A percentile compares a stretch with the other conserved stretches of the same genome.
Evolutionary conservation across 2,113 vertebrate species (phyloP).

Genomic region (Dendrocopos noguchii): DNA sequence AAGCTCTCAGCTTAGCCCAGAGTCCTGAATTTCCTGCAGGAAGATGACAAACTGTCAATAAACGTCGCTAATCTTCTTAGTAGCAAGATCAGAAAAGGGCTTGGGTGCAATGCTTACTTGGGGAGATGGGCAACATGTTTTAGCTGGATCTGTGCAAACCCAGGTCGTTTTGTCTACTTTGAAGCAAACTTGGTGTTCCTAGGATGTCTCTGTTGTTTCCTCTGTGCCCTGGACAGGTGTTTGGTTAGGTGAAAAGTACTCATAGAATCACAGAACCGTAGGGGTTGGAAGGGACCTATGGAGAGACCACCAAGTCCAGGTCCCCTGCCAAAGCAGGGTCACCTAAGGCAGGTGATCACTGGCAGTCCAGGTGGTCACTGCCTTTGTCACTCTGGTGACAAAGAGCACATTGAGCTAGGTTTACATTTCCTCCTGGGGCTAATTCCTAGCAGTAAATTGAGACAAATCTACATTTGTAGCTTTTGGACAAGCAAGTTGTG

Average conservation of each 20-base stretch:
- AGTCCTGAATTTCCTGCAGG: not conserved
- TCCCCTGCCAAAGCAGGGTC: too few species aligned
- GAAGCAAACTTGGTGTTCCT: fast-evolving
- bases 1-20: not conserved
- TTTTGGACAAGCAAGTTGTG: not conserved
- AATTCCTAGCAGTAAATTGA: not conserved
- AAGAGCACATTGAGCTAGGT: too few species aligned
- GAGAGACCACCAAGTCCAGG: too few species aligned
- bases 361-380: too few species aligned
- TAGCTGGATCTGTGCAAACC: not conserved
- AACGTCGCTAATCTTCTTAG: not conserved
- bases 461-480: not conserved
- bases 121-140: not conserved
- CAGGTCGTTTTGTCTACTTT: not conserved
- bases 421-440: not conserved
- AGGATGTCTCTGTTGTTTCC: not conserved
- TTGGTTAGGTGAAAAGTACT: not conserved
- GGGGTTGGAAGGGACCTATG: too few species aligned
- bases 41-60: not conserved
- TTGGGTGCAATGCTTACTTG: not conserved
- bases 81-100: not conserved
- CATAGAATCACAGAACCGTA: too few species aligned
- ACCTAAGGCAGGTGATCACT: too few species aligned
- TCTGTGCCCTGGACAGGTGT: not conserved
- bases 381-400: not conserved